phyloP scores from a whole-genome alignment of 2,797 vertebrate genomes.

The Antennarius maculatus region DNA sequence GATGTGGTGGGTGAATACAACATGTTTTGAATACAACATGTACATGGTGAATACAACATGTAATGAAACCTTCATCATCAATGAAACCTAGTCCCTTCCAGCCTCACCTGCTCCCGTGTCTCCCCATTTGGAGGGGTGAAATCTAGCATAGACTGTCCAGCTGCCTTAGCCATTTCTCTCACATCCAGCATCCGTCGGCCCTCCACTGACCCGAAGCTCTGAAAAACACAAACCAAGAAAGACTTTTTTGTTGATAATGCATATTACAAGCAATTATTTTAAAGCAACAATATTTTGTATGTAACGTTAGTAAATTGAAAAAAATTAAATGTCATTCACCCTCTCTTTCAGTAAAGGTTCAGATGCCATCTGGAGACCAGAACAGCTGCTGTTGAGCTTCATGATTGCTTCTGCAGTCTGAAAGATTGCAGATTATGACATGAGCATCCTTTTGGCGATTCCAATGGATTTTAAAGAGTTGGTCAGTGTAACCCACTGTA shows the following conservation, averaged over 20 bases:
- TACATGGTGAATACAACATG: too few relatives aligned
- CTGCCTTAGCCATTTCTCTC: slow-evolving; percentile 87
- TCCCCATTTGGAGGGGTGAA: slow-evolving; percentile 91
- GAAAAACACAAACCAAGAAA: slow-evolving; percentile 16
- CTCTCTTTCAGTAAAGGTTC: slow-evolving; percentile 89
- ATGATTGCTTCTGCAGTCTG: slow-evolving; percentile 89
- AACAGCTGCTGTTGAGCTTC: slow-evolving; percentile 83
- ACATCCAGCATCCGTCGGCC: slow-evolving; percentile 83
- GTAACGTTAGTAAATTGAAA: neutral
- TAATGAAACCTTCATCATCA: too few relatives aligned
- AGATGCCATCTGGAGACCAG: slow-evolving; percentile 75
- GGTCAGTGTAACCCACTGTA: slow-evolving; percentile 32
- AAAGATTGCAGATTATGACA: slow-evolving; percentile 38
- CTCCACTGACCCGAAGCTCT: slow-evolving; percentile 92
- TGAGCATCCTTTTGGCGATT: neutral
- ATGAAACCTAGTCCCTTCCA: neutral
- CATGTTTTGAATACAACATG: too few relatives aligned
- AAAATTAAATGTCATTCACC: slow-evolving; percentile 72
- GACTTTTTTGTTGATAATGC: neutral
- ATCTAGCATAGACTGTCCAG: slow-evolving; percentile 81
- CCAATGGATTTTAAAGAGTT: too few relatives aligned
- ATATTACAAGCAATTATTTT: neutral
- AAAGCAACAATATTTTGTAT: neutral
- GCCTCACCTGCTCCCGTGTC: slow-evolving; percentile 87
- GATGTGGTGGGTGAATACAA: too few relatives aligned